A percentile compares a stretch with the other conserved stretches of the same genome.
Evolutionary conservation across 2,113 vertebrate species (phyloP).

Genomic region (Actenoides hombroni): DNA sequence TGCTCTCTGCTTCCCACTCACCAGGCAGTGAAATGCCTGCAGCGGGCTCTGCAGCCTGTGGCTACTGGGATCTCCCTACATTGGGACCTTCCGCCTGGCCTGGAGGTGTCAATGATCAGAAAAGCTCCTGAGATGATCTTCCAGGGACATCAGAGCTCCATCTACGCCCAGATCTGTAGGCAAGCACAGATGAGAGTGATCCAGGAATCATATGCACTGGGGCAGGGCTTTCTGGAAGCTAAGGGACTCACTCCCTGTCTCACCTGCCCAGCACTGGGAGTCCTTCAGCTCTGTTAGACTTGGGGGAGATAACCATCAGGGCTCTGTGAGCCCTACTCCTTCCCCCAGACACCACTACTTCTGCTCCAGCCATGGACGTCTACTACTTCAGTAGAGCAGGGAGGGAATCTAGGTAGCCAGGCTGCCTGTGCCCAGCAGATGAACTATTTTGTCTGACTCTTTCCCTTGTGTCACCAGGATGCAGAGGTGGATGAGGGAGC

Average conservation of each 20-base stretch:
- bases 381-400: neutral
- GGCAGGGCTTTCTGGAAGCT: neutral
- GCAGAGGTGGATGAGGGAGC: neutral
- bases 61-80: neutral
- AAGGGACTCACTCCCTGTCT: neutral
- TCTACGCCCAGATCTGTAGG: neutral
- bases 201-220: neutral
- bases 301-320: neutral
- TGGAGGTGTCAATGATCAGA: neutral
- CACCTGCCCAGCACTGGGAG: neutral
- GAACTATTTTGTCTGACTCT: neutral
- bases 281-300: neutral
- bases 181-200: neutral
- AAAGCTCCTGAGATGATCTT: neutral
- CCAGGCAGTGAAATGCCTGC: neutral
- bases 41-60: neutral
- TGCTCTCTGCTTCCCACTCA: neutral
- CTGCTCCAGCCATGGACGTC: neutral
- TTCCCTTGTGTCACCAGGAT: neutral
- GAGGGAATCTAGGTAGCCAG: neutral
- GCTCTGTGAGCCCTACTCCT: neutral
- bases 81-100: neutral
- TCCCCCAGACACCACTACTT: neutral
- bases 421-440: neutral
- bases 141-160: neutral